These are phyloP conservation scores for Oxyruncus cristatus DNA, from an alignment of 2,113 vertebrate species.

Conservation along the genomic window DNA sequence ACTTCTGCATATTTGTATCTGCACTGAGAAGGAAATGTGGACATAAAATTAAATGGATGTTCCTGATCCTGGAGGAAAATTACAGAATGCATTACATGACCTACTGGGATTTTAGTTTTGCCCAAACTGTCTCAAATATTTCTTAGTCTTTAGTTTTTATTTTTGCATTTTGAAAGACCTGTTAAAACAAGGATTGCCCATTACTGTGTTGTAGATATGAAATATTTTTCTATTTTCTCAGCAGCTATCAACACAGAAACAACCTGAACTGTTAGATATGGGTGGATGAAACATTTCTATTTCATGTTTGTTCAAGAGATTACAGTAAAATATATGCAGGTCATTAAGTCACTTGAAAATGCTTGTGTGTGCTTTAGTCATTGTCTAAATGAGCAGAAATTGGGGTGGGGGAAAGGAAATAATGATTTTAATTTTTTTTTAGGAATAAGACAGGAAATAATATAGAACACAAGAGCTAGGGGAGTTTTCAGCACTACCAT, in stretches of 20 bases:
- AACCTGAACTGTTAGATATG: background rate
- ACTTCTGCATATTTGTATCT: background rate
- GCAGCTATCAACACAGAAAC: background rate
- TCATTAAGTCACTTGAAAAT: background rate
- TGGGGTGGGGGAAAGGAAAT: fast-evolving
- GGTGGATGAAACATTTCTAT: background rate
- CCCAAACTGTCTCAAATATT: background rate
- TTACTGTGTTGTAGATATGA: background rate
- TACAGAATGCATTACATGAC: background rate
- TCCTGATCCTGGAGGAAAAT: background rate
- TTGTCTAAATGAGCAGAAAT: background rate
- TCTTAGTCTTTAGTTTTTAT: background rate
- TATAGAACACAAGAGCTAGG: background rate
- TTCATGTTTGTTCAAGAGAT: background rate
- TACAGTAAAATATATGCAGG: background rate
- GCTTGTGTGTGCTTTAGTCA: background rate
- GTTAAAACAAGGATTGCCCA: background rate
- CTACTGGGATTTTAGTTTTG: background rate
- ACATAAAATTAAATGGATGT: conserved; percentile 13
- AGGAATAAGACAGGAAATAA: background rate
- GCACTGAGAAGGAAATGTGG: background rate
- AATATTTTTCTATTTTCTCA: background rate
- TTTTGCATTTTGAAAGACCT: background rate
- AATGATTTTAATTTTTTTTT: background rate
- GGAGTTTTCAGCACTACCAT: background rate